phyloP scores from a whole-genome alignment of 2,888 invertebrate genomes.

The Lasioglossum pauxillum region DNA sequence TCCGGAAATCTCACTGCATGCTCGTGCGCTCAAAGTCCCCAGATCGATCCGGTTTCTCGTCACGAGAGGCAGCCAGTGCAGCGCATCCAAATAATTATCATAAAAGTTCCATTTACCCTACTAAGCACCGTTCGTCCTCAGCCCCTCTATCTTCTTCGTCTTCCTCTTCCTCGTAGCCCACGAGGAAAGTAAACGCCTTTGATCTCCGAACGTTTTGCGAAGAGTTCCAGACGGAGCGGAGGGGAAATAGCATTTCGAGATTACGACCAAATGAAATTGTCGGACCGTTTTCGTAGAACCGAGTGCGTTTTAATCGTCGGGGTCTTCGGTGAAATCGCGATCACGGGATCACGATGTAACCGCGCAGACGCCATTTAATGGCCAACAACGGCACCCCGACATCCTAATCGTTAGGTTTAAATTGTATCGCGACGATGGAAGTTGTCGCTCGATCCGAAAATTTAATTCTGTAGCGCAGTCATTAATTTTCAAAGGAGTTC shows the following conservation, averaged over 20 bases:
- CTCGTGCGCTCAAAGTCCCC: neutral
- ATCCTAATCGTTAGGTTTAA: neutral
- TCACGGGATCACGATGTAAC: neutral
- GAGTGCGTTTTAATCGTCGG: slow-evolving; percentile 32
- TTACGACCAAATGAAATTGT: slow-evolving; percentile 53
- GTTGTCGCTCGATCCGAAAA: neutral
- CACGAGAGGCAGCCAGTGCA: neutral
- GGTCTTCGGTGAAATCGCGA: slow-evolving; percentile 20
- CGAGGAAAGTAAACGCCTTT: slow-evolving; percentile 37
- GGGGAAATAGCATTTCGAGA: slow-evolving; percentile 48
- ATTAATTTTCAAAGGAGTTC: neutral
- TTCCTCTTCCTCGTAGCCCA: neutral
- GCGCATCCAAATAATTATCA: slow-evolving; percentile 44
- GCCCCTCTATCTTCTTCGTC: neutral
- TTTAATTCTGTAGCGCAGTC: neutral
- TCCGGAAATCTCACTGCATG: neutral
- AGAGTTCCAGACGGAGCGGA: neutral
- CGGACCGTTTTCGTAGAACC: slow-evolving; percentile 22
- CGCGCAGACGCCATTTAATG: neutral
- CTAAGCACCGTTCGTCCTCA: neutral
- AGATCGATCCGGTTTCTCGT: neutral
- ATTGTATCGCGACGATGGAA: neutral
- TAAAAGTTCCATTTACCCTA: slow-evolving; percentile 49
- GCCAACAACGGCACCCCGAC: neutral
- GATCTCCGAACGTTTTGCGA: slow-evolving; percentile 46